A percentile compares a stretch with the other conserved stretches of the same genome.
Conservation (phyloP, 2,113 vertebrate species). For the Mionectes macconnelli region DNA sequence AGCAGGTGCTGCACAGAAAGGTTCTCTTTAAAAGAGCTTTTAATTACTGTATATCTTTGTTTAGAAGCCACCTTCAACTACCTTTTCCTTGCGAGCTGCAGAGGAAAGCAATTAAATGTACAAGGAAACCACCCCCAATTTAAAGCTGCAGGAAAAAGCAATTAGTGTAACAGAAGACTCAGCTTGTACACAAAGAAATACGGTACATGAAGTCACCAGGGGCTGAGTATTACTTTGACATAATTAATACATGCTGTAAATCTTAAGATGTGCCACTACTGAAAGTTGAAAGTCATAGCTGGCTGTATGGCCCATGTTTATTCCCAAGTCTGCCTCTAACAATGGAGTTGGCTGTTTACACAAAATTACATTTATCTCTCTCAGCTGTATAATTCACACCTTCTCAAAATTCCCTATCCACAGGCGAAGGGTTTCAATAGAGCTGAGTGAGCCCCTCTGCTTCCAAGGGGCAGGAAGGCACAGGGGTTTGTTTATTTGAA, state of each 20-base stretch:
- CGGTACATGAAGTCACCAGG: neutral
- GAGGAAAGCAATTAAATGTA: constrained; percentile 8
- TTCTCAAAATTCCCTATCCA: neutral
- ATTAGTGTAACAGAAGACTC: neutral
- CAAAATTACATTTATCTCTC: neutral
- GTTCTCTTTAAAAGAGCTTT: neutral
- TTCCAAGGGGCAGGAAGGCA: neutral
- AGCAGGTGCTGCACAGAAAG: constrained; percentile 26
- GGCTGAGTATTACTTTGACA: neutral
- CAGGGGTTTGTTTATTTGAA: neutral
- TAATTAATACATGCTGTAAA: neutral
- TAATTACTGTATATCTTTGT: constrained; percentile 52
- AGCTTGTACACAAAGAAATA: constrained; percentile 19
- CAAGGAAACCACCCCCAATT: neutral
- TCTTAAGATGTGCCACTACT: neutral
- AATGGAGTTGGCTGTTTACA: neutral
- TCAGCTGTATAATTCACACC: neutral
- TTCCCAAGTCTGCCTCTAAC: neutral
- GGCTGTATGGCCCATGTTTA: neutral
- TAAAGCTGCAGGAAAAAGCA: constrained; percentile 29
- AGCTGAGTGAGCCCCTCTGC: neutral
- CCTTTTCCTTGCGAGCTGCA: neutral
- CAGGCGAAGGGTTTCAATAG: neutral
- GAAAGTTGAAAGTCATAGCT: neutral
- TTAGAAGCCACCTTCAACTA: constrained; percentile 23